phyloP scores from a whole-genome alignment of 2,113 vertebrate species.

The Hystrix cristata region DNA sequence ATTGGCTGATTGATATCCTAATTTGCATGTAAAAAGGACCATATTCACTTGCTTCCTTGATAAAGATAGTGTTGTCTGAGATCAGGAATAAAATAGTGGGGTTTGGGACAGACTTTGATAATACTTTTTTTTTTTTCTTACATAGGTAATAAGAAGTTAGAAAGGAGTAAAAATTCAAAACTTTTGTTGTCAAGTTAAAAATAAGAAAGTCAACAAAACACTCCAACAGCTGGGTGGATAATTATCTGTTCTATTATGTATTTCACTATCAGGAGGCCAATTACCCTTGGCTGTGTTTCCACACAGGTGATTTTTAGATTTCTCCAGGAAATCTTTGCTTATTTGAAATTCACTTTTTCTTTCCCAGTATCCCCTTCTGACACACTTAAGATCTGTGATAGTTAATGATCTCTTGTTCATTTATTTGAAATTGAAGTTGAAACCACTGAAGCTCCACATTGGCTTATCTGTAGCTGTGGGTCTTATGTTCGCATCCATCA shows the following conservation, averaged over 20 bases:
- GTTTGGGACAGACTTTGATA: slow-evolving; percentile 45
- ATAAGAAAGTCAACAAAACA: slow-evolving; percentile 74
- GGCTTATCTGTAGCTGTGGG: not conserved
- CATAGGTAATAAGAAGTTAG: slow-evolving; percentile 25
- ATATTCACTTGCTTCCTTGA: slow-evolving; percentile 53
- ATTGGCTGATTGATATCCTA: slow-evolving; percentile 4
- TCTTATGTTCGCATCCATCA: not conserved
- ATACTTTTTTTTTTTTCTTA: slow-evolving; percentile 11
- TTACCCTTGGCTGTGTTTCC: slow-evolving; percentile 67
- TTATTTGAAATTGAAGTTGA: slow-evolving; percentile 36
- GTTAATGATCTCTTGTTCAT: not conserved
- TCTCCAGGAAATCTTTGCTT: slow-evolving; percentile 15
- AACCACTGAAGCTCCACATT: not conserved
- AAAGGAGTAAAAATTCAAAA: slow-evolving; percentile 58
- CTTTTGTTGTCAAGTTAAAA: slow-evolving; percentile 53
- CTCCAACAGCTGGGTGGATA: slow-evolving; percentile 52
- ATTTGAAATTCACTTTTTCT: slow-evolving; percentile 57
- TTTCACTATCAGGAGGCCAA: slow-evolving; percentile 51
- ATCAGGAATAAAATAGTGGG: slow-evolving; percentile 45
- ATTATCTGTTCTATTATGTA: slow-evolving; percentile 54
- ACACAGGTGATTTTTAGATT: slow-evolving; percentile 69
- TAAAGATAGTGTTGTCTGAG: not conserved
- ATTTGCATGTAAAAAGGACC: slow-evolving; percentile 60
- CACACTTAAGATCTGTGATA: not conserved
- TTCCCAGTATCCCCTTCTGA: not conserved